Evolutionary conservation across 2,113 vertebrate species (phyloP).

Genomic region (Oreochromis aureus): DNA sequence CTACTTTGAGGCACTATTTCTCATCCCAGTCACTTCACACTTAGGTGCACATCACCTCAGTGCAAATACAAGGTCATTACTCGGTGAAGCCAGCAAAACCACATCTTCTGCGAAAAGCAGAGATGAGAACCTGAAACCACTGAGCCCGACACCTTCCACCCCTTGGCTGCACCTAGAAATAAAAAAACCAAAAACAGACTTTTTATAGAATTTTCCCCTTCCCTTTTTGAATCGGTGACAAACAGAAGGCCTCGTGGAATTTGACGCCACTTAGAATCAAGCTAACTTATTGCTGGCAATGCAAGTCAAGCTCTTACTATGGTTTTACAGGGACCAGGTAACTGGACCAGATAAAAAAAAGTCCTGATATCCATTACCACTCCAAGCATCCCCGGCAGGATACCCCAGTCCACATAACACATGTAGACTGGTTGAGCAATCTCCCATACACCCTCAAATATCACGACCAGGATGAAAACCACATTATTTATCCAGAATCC

Average conservation of each 20-base stretch:
- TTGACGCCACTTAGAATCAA: background rate
- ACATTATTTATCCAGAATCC: background rate
- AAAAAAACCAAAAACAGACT: background rate
- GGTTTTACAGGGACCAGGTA: background rate
- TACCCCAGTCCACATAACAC: background rate
- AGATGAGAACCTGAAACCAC: background rate
- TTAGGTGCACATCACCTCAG: background rate
- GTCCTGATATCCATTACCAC: background rate
- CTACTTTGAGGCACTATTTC: background rate
- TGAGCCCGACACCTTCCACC: background rate
- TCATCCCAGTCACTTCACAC: background rate
- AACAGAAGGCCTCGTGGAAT: background rate
- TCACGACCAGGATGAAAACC: background rate
- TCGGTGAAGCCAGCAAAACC: background rate
- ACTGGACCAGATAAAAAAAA: background rate
- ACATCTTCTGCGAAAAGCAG: background rate
- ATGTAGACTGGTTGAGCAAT: background rate
- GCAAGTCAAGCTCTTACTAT: rapidly evolving
- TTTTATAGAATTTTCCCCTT: background rate
- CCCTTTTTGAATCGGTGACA: background rate
- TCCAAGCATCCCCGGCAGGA: background rate
- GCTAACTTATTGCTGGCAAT: background rate
- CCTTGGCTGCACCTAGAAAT: background rate
- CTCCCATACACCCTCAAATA: background rate
- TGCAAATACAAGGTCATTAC: background rate